These are phyloP conservation scores for Cyrtorhinus lividipennis DNA, from an alignment of 1,140 invertebrate species.

Conservation along the genomic window DNA sequence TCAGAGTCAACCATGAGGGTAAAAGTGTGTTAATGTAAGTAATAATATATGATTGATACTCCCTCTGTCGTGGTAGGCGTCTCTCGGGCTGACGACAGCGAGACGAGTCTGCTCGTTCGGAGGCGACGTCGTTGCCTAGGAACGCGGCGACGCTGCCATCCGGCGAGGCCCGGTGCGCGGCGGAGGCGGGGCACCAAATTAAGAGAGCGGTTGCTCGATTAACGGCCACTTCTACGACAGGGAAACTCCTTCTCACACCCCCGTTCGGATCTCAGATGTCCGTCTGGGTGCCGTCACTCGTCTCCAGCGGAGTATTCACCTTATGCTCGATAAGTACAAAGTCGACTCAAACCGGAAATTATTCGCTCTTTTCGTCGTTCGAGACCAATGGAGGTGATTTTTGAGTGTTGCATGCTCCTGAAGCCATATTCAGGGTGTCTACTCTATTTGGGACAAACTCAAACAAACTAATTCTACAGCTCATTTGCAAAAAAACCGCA, in stretches of 20 bases:
- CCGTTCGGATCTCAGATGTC: constrained; percentile 71
- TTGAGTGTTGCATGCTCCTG: too few species aligned
- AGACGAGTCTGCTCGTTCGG: constrained; percentile 21
- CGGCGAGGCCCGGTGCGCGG: constrained; percentile 41
- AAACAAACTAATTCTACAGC: too few species aligned
- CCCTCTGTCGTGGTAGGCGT: too few species aligned
- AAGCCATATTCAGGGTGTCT: too few species aligned
- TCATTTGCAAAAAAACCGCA: too few species aligned
- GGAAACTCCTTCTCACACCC: constrained; percentile 71
- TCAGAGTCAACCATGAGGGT: too few species aligned
- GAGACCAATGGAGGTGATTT: constrained; percentile 65
- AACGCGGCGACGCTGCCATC: constrained; percentile 38
- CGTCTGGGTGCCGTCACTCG: constrained; percentile 68
- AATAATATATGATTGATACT: too few species aligned
- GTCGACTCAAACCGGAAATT: constrained; percentile 61
- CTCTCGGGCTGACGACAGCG: constrained; percentile 29
- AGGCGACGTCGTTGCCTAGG: not conserved
- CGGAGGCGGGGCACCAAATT: constrained; percentile 46
- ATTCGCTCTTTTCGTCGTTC: constrained; percentile 67
- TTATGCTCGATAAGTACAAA: constrained; percentile 76
- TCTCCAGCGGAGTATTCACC: constrained; percentile 67
- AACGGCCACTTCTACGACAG: constrained; percentile 79
- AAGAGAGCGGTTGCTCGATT: constrained; percentile 62
- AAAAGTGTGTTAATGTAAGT: too few species aligned
- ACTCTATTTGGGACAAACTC: too few species aligned